Conservation (phyloP, 2,113 vertebrate species). For the Pteronura brasiliensis region DNA sequence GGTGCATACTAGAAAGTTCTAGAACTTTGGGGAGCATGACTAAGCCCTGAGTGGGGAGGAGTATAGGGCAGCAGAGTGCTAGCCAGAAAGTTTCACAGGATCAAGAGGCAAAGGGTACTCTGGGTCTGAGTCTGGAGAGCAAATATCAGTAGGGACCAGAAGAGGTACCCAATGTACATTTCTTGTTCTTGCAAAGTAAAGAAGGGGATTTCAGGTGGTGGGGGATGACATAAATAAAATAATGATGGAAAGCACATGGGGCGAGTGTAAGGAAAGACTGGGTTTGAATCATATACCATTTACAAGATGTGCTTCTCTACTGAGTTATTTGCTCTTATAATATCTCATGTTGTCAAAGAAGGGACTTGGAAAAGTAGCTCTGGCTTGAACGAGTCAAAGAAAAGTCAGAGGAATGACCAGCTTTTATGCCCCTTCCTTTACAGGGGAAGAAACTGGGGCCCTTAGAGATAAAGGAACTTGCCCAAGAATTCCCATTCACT, state of each 20-base stretch:
- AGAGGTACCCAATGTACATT: not conserved
- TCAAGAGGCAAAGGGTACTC: no score
- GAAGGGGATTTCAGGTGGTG: not conserved
- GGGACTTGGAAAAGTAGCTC: not conserved
- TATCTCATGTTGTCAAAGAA: not conserved
- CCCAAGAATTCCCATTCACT: not conserved
- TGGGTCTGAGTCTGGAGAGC: not conserved
- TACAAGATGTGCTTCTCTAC: not conserved
- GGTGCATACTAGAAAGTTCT: not conserved
- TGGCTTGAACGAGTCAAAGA: not conserved
- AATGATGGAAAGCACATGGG: not conserved
- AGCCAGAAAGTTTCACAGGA: not conserved
- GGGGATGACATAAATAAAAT: not conserved
- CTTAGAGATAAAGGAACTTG: not conserved
- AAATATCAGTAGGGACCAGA: not conserved
- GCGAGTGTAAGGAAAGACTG: not conserved
- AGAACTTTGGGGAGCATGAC: not conserved
- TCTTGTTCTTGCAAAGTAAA: not conserved
- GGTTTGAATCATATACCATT: not conserved
- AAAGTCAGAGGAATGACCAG: not conserved
- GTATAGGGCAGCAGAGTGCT: not conserved
- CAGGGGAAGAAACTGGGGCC: not conserved
- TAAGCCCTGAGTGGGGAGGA: not conserved
- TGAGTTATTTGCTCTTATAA: not conserved
- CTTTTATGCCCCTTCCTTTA: not conserved